phyloP scores from a whole-genome alignment of 2,113 vertebrate species.

The Coturnix japonica region DNA sequence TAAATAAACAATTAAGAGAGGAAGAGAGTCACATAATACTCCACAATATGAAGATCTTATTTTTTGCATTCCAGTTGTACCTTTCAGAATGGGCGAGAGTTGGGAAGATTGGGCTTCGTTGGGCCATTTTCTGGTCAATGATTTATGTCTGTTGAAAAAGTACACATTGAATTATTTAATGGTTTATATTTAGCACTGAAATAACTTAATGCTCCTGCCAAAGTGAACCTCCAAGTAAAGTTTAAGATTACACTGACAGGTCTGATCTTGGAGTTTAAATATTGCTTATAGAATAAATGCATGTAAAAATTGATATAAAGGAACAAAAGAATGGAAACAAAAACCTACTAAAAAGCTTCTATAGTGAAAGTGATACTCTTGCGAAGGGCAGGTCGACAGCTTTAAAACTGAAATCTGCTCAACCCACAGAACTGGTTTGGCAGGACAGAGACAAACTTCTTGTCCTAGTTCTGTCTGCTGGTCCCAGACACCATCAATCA shows the following conservation, averaged over 20 bases:
- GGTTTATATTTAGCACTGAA: slow-evolving; percentile 42
- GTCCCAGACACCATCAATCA: not conserved
- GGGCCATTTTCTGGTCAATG: slow-evolving; percentile 81
- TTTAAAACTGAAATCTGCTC: not conserved
- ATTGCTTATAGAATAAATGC: not conserved
- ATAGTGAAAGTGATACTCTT: not conserved
- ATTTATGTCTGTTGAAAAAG: slow-evolving; percentile 78
- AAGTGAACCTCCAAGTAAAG: slow-evolving; percentile 12
- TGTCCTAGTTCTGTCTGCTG: not conserved
- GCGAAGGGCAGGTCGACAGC: not conserved
- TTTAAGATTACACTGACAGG: not conserved
- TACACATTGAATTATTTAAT: slow-evolving; percentile 64
- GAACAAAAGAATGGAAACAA: not conserved
- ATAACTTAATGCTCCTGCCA: slow-evolving; percentile 10
- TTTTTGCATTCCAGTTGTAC: slow-evolving; percentile 64
- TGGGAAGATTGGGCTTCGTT: slow-evolving; percentile 75
- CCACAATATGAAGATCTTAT: not conserved
- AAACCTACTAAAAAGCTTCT: not conserved
- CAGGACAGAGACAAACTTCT: not conserved
- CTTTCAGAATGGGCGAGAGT: slow-evolving; percentile 80
- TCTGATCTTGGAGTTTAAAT: not conserved
- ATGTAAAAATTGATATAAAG: not conserved
- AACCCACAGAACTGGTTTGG: not conserved
- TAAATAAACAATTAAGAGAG: not conserved
- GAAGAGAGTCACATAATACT: not conserved